Evolutionary conservation across 2,888 invertebrate species (phyloP), one percentile per base, ranked within the genome.

Genomic region (Hedya salicella): DNA sequence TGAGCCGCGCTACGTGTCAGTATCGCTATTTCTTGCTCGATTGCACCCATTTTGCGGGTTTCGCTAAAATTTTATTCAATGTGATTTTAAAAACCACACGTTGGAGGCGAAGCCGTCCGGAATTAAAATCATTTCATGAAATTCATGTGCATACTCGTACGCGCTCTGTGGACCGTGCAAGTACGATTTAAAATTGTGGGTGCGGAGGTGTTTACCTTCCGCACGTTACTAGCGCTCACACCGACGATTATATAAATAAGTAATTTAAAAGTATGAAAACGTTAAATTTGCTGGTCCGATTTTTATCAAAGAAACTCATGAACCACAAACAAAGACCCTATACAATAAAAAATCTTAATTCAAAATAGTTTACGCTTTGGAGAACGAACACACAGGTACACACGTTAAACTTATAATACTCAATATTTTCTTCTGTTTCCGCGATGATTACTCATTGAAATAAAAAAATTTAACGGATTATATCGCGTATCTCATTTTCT

Each of bases 141-240:
- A 52, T 25, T 52, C 54, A 19, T 46, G 9, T 21, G 48, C 54
- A 63, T n/a, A n/a, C n/a, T n/a, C n/a, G n/a, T 65, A 39, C 16
- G 17, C 8, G 30, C 36, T 49, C 17, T 19, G 30, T 52, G 59
- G 32, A 59, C 50, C 30, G n/a, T 17, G 65, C 44, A 17, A 44
- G 21, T 39, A 46, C 32, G 19, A 49, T 57, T 59, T 65, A 53
- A 65, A 65, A 60, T 53, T 60, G 53, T 65, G 46, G 60, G 59
- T 65, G 46, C 39, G 17, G 21, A 39, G 32, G 48, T 17, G 60
- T 65, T 59, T 59, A 57, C 46, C 46, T 50, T 59, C 39, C 36
- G 14, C 21, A 30, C 25, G 17, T 3, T 1, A 16, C 44, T 25
- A 21, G 16, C 21, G 5, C n/a, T 59, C 44, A 64, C 57, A 59